Percentiles rank a stretch among this genome's conserved stretches.
Evolutionary conservation across 2,888 invertebrate genomes (phyloP).

Genomic region (Agrochola lota): DNA sequence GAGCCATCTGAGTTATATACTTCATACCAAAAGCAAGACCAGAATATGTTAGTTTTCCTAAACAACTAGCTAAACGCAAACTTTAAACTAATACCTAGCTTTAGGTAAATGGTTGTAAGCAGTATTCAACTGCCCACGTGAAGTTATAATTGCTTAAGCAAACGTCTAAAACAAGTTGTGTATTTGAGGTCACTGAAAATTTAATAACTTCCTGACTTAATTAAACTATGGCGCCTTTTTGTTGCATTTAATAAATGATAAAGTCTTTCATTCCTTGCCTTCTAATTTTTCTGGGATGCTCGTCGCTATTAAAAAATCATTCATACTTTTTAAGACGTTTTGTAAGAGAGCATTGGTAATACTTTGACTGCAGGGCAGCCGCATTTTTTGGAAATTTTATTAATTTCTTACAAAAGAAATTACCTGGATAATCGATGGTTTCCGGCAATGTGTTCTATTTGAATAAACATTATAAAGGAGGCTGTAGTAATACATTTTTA

Average conservation of each 20-base stretch:
- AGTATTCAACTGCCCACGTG: slow-evolving; percentile 17
- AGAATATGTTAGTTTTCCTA: slow-evolving; percentile 26
- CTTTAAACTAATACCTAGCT: slow-evolving; percentile 45
- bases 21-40: slow-evolving; percentile 22
- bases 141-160: slow-evolving; percentile 21
- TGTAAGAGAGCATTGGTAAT: too few relatives aligned
- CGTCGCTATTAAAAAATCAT: neutral
- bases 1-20: slow-evolving; percentile 10
- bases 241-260: slow-evolving; percentile 22
- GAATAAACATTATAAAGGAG: slow-evolving; percentile 11
- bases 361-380: neutral
- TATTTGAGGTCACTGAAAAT: slow-evolving; percentile 26
- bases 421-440: slow-evolving; percentile 4
- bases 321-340: neutral
- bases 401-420: neutral
- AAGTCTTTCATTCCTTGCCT: neutral
- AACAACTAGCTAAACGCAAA: slow-evolving; percentile 31
- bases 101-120: slow-evolving; percentile 24
- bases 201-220: slow-evolving; percentile 31
- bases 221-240: slow-evolving; percentile 14
- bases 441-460: slow-evolving; percentile 2
- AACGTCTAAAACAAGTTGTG: neutral
- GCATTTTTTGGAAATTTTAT: neutral
- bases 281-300: neutral
- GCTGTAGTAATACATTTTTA: slow-evolving; percentile 21